Evolutionary conservation across 2,113 vertebrate genomes (phyloP), one percentile per base, ranked within the genome.

Genomic region (Acanthisitta chloris): DNA sequence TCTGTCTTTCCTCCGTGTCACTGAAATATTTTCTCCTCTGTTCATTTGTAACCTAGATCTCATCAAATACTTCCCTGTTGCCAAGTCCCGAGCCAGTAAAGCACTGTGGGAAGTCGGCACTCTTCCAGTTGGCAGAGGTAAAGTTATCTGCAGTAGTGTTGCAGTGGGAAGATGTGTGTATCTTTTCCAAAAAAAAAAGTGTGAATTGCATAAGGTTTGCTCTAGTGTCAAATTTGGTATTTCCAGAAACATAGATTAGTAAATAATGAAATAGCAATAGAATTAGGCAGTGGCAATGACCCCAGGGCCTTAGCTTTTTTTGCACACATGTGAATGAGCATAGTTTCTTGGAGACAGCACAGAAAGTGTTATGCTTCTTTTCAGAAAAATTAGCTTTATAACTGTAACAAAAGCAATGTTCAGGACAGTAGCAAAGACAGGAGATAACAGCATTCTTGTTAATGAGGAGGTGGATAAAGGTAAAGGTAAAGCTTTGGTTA

Each of bases 101-200:
- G 94, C 98, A 97, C 95, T 98, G 97, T 97, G 98, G 98, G 88
- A 98, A 98, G 92, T 98, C 98, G 38, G 98, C 98, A 74, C 97
- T 98, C 90, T 98, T 99, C 96, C 98, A 98, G 69, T 93, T 98
- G 94, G 98, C 98, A 91, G 99, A 99, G 98, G 98, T 99, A 98
- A 84, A 96, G 89, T 80, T 81, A 66, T 9, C 66, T 45, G 25
- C 83, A 5, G 71, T 76, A 79, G 38, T 3, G 12, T 95, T 86
- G 94, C 34, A 81, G 15, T 80, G 34, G 88, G 67, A 90, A 61
- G n/a, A 36, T 81, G 25, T 51, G 17, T 88, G 6, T 81, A 18
- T 79, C 34, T 54, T 62, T 61, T 59, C 38, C 34, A 28, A 8
- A 0, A 8, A 69, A 17, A 71, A 61, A 40, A 24, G 5, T 21